A percentile compares a stretch with the other conserved stretches of the same genome.
phyloP scores from a whole-genome alignment of 2,888 invertebrate genomes.

The Unio delphinus region DNA sequence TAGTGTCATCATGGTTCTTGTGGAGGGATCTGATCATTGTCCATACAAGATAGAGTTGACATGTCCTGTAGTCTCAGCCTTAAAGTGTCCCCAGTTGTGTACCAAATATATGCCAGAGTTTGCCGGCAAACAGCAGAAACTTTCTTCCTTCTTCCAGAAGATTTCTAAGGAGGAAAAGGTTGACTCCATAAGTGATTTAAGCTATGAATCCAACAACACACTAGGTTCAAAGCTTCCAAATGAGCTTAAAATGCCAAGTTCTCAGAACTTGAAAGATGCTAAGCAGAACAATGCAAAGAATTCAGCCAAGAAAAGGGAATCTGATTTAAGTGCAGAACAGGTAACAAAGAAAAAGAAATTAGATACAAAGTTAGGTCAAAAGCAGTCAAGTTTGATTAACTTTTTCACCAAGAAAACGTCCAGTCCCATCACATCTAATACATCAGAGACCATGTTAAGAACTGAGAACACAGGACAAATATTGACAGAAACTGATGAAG shows the following conservation, averaged over 20 bases:
- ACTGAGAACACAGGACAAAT: background rate
- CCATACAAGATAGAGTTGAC: slow-evolving; percentile 71
- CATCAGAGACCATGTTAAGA: background rate
- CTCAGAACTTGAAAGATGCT: background rate
- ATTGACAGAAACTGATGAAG: background rate
- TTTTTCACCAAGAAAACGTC: slow-evolving; percentile 29
- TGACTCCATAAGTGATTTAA: background rate
- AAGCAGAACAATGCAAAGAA: too few relatives aligned
- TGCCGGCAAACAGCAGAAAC: slow-evolving; percentile 69
- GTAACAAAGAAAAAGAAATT: slow-evolving; percentile 32
- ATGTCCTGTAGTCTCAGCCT: slow-evolving; percentile 49
- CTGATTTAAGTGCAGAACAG: background rate
- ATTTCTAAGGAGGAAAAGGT: slow-evolving; percentile 11
- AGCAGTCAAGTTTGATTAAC: slow-evolving; percentile 41
- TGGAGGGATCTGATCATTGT: slow-evolving; percentile 74
- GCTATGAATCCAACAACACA: background rate
- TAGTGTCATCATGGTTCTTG: slow-evolving; percentile 61
- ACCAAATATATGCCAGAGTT: slow-evolving; percentile 73
- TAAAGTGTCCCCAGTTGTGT: slow-evolving; percentile 69
- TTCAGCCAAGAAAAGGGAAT: too few relatives aligned
- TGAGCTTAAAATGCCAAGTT: background rate
- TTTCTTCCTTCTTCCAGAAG: slow-evolving; percentile 61
- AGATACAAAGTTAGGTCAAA: slow-evolving; percentile 14
- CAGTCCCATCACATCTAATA: background rate
- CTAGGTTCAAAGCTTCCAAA: background rate